A percentile compares a stretch with the other conserved stretches of the same genome.
Conservation (phyloP, 2,888 invertebrate genomes). For the Allolobophora icterica region DNA sequence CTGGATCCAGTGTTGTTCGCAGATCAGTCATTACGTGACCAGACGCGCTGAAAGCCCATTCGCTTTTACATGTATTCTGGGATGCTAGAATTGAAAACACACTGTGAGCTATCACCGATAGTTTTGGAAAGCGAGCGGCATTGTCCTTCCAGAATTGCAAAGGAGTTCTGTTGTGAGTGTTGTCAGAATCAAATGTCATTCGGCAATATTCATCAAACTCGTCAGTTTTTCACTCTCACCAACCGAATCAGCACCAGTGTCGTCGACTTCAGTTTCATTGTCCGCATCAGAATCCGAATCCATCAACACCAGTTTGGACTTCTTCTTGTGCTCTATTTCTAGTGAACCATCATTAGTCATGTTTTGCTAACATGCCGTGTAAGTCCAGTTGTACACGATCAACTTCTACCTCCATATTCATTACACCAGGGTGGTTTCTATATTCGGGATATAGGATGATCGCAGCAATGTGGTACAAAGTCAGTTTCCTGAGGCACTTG, state of each 20-base stretch:
- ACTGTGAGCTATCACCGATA: constrained; percentile 20
- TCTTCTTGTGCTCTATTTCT: not conserved
- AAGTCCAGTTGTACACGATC: not conserved
- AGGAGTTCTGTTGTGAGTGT: not conserved
- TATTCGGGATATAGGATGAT: not conserved
- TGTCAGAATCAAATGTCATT: not conserved
- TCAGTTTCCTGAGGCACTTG: not conserved
- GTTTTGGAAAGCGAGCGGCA: not conserved
- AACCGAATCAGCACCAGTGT: not conserved
- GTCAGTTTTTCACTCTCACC: not conserved
- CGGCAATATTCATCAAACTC: not conserved
- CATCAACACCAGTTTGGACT: not conserved
- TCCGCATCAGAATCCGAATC: not conserved
- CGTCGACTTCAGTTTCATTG: not conserved
- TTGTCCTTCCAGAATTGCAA: constrained; percentile 30
- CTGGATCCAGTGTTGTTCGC: not conserved
- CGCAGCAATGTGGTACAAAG: not conserved
- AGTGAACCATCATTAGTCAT: not conserved
- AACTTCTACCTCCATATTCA: not conserved
- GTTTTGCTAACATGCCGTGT: not conserved
- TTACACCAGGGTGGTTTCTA: not conserved
- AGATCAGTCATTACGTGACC: not conserved
- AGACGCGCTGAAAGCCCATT: not conserved
- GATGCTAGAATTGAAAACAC: constrained; percentile 22
- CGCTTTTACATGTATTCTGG: not conserved